Base-by-base conservation (phyloP, 2,888 invertebrate genomes). In the Ischnura elegans region DNA sequence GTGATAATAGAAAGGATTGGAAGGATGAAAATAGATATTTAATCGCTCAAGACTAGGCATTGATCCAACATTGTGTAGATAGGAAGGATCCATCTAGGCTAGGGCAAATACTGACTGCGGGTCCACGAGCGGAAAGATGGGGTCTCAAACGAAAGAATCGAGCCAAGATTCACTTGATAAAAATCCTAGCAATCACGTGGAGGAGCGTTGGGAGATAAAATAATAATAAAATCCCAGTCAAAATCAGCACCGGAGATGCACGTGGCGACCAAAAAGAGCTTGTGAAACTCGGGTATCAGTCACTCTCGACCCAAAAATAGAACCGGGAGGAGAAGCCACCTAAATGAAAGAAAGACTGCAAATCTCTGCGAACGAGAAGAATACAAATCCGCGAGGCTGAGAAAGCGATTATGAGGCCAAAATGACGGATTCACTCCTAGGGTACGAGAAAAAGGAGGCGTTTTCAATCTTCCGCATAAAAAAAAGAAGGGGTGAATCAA, bases 381-480 rank as follows among this genome's bases (percentile, higher is more conserved):
- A 51, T 10, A 76, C 66, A 29, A 61, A 76, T 21, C 29, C 66
- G 29, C 66, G 66, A 76, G 29, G n/a, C 29, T 36, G 66, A 76
- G 51, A 61, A 76, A 36, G 90, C 43, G 51, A 90, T 90, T 90
- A 90, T 90, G 25, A 90, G 61, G 61, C 36, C 90, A 25, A 43
- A 90, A 90, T 90, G 61, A 55, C 90, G 55, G 43, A 55, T 90
- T 90, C 61, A 90, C 90, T n/a, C 43, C 29, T 6, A 21, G n/a
- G 61, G 19, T 61, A n/a, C 3, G n/a, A 55, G 51, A 8, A 10
- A 8, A 55, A 42, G 36, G 51, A 51, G 51, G 43, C 16, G 90
- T 90, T 55, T 47, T 87, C 87, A 87, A 87, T 55, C 42, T 55
- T 55, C 61, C 90, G n/a, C n/a, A n/a, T n/a, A 90, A 90, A 55